phyloP scores from a whole-genome alignment of 2,888 invertebrate genomes.

The Steinernema scapterisci region DNA sequence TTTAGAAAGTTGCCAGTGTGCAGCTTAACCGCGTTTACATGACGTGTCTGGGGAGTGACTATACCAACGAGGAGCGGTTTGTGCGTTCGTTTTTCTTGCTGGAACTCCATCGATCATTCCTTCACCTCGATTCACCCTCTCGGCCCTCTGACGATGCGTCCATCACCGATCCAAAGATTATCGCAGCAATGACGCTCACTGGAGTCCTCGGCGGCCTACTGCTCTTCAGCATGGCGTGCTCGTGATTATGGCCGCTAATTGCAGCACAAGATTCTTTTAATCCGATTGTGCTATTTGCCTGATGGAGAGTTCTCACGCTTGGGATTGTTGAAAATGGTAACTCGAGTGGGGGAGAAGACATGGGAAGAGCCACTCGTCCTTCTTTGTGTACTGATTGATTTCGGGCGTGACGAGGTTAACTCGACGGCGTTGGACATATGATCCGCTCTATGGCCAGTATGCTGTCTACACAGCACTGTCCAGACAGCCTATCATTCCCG shows the following conservation, averaged over 20 bases:
- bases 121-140: not conserved
- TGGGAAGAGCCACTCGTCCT: not conserved
- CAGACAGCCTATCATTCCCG: not conserved
- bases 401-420: not conserved
- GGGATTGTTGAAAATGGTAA: conserved; percentile 20
- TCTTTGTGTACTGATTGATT: not conserved
- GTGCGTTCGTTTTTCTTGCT: no score
- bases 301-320: conserved; percentile 23
- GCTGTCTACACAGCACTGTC: not conserved
- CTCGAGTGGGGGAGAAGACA: not conserved
- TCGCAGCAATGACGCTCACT: not conserved
- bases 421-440: not conserved
- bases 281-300: not conserved
- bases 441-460: not conserved
- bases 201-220: not conserved
- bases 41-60: no score
- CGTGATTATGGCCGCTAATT: conserved; percentile 23
- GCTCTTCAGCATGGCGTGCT: not conserved
- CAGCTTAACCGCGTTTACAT: no score
- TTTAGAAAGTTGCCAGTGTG: no score
- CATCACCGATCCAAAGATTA: not conserved
- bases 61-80: no score
- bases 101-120: conserved; percentile 9
- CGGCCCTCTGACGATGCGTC: conserved; percentile 8
- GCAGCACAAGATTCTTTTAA: conserved; percentile 22